These are phyloP conservation scores for Argyrosomus japonicus DNA, from an alignment of 2,113 vertebrate genomes.

Conservation along the genomic window DNA sequence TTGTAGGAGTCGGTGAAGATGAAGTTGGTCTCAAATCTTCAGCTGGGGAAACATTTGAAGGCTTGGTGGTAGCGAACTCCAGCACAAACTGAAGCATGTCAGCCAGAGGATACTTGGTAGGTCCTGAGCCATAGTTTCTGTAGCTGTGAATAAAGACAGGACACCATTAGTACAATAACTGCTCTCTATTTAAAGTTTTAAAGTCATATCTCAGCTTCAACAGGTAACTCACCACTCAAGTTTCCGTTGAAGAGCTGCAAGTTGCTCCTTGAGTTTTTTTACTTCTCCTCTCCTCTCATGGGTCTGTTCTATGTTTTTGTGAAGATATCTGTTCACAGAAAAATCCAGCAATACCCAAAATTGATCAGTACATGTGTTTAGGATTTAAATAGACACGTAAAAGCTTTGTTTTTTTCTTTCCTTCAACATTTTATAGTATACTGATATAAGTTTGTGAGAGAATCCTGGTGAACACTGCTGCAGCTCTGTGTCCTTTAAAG, in stretches of 20 bases:
- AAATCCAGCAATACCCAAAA: background rate
- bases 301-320: conserved; percentile 90
- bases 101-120: conserved; percentile 89
- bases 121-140: conserved; percentile 92
- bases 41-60: conserved; percentile 65
- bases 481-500: background rate
- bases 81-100: conserved; percentile 96
- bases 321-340: conserved; percentile 88
- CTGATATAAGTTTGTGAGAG: background rate
- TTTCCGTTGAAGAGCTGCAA: conserved; percentile 89
- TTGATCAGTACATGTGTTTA: background rate
- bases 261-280: conserved; percentile 88
- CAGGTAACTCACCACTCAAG: conserved; percentile 87
- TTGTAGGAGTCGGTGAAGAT: conserved; percentile 49
- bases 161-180: background rate
- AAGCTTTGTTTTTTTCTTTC: background rate
- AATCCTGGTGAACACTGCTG: background rate
- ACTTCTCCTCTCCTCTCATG: conserved; percentile 89
- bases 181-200: background rate
- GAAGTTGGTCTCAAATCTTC: conserved; percentile 51
- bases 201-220: background rate
- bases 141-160: conserved; percentile 83
- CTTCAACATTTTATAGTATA: background rate
- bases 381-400: background rate
- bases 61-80: conserved; percentile 91